Base-by-base conservation (phyloP, 1,140 invertebrate species). In the Pseudachorutes palmiensis region DNA sequence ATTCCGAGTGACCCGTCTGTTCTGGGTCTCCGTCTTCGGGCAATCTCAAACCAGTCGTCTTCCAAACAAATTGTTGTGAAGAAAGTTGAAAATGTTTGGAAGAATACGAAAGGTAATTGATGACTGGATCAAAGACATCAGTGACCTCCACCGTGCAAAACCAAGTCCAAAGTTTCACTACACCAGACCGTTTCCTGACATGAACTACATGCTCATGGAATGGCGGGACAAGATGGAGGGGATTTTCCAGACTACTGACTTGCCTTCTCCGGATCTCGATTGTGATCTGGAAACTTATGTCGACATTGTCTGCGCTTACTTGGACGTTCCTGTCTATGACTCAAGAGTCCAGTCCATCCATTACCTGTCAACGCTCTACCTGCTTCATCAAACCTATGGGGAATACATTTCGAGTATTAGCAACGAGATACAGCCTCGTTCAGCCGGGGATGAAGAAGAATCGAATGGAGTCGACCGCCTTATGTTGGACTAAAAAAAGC, bases 1-100 rank as follows among this genome's bases (percentile, higher is more conserved):
- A 87, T 90, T 70, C 97, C 99, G 80, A 96, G 92, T 66, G 97
- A 99, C 72, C 90, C 94, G 0, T 92, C 93, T 28, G 85, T 99
- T 14, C 78, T 99, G 1, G 92, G 97, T 75, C 83, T 99, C 65
- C 91, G 97, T 77, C 80, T 99, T 1, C 81, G 94, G 69, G 92
- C 94, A 14, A 84, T 92, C 58, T 88, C 90, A 0, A 89, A 88
- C 76, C 83, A 86, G 70, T 81, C 77, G 33, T 78, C 78, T 5
- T 76, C 80, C 2, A 84, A 83, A 77, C 70, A 79, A 32, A 76
- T 80, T 32, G 80, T 91, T 36, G 88, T 95, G 5, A 94, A 94
- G 78, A 88, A 89, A 76, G 80, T 97, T 36, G 87, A 90, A 45
- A 84, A 89, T 75, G 87, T 90, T 0, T 89, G 92, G 72, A 92